Percentiles rank a stretch among this genome's conserved stretches.
These are phyloP conservation scores for Protonibea diacanthus DNA, from an alignment of 2,797 vertebrate genomes.

Conservation along the genomic window DNA sequence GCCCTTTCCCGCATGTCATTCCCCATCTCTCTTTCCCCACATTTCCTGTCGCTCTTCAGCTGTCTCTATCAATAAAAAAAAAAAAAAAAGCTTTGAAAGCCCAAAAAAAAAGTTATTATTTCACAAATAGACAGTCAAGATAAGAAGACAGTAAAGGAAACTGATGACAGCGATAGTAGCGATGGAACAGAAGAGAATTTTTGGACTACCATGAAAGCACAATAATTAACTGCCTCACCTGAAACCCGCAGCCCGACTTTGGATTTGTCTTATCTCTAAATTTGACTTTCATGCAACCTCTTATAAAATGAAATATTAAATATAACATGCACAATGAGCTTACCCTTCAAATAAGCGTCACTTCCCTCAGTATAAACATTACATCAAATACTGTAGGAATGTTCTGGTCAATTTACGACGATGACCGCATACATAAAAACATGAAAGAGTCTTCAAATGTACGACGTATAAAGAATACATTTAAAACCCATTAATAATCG, in stretches of 20 bases:
- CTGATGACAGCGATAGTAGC: no score
- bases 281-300: not conserved
- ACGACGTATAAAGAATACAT: slow-evolving; percentile 7
- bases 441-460: slow-evolving; percentile 27
- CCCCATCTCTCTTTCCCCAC: no score
- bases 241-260: not conserved
- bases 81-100: no score
- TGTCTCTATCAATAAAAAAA: no score
- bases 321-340: slow-evolving; percentile 6
- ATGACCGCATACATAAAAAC: slow-evolving; percentile 31
- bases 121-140: not conserved
- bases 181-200: no score
- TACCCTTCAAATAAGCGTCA: not conserved
- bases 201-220: not conserved
- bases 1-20: no score
- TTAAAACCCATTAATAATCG: slow-evolving; percentile 30
- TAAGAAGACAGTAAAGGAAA: not conserved
- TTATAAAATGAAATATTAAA: not conserved
- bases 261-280: not conserved
- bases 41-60: no score
- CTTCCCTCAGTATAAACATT: slow-evolving; percentile 28
- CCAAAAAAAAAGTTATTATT: not conserved
- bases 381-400: slow-evolving; percentile 38
- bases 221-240: not conserved
- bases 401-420: slow-evolving; percentile 43